Conservation (phyloP, 2,888 invertebrate species). For the Nezara viridula region DNA sequence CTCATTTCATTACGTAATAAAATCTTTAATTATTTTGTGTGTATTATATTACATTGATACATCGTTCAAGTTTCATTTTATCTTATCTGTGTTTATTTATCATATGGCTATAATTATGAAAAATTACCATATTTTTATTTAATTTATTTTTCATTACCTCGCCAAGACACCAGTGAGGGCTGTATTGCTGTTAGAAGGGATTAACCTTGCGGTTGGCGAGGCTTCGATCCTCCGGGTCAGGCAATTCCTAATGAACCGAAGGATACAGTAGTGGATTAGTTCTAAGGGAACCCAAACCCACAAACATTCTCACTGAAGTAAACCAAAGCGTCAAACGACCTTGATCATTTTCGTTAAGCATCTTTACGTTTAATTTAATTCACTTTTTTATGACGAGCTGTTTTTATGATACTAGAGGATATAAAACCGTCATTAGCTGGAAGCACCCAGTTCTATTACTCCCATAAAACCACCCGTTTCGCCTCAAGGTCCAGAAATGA, state of each 20-base stretch:
- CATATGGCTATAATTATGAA: too few species aligned
- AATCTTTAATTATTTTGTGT: too few species aligned
- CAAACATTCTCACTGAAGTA: slow-evolving; percentile 14
- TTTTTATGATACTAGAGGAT: neutral
- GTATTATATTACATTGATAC: too few species aligned
- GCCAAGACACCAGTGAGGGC: neutral
- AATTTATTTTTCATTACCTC: too few species aligned
- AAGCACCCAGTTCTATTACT: neutral
- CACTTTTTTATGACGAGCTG: neutral
- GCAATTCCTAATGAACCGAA: neutral
- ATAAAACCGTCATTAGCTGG: neutral
- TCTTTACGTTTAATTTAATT: neutral
- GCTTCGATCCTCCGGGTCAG: neutral
- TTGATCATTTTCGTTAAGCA: too few species aligned
- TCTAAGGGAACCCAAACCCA: neutral
- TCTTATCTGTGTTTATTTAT: too few species aligned
- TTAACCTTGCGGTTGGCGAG: neutral
- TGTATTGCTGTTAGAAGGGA: neutral
- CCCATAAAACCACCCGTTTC: too few species aligned
- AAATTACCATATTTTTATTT: too few species aligned
- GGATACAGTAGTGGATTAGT: neutral
- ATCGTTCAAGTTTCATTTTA: too few species aligned
- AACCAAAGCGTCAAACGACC: neutral
- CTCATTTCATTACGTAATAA: too few species aligned
- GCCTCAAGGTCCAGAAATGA: too few species aligned